These are phyloP conservation scores for Myoxocephalus aenaeus DNA, from an alignment of 2,797 vertebrate species.

Conservation along the genomic window DNA sequence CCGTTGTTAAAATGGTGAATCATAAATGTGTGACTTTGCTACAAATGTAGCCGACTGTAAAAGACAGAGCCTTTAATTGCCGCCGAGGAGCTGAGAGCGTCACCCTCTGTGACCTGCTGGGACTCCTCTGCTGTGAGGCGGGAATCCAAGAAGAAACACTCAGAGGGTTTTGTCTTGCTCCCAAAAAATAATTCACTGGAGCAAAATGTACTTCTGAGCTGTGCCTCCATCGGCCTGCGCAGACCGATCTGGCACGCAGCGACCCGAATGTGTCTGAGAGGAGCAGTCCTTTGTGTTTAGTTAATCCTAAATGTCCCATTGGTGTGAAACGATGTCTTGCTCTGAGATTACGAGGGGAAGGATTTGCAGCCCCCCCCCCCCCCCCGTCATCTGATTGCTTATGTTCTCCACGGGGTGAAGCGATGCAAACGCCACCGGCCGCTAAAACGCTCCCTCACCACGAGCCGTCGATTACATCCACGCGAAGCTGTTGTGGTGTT, in stretches of 20 bases:
- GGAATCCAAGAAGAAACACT: conserved; percentile 65
- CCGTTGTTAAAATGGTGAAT: background rate
- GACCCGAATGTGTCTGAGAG: conserved; percentile 53
- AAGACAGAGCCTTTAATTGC: conserved; percentile 37
- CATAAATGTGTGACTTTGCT: too few relatives aligned
- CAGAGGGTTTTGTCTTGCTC: conserved; percentile 51
- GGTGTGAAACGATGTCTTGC: conserved; percentile 71
- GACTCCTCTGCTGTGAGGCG: conserved; percentile 45
- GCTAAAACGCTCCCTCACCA: conserved; percentile 34
- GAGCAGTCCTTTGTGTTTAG: conserved; percentile 61
- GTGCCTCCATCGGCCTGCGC: conserved; percentile 43
- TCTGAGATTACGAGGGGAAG: conserved; percentile 53
- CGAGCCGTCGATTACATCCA: background rate
- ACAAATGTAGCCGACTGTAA: conserved; percentile 23
- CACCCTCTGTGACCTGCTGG: conserved; percentile 5
- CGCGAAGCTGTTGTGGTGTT: background rate
- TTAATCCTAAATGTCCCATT: conserved; percentile 70
- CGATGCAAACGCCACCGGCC: conserved; percentile 48
- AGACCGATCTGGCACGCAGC: conserved; percentile 56
- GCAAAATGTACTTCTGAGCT: conserved; percentile 53
- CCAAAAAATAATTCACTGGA: conserved; percentile 33
- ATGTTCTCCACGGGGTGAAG: conserved; percentile 45
- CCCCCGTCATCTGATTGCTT: conserved; percentile 68
- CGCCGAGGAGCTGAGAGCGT: conserved; percentile 27
- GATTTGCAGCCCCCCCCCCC: conserved; percentile 65